phyloP scores from a whole-genome alignment of 64 coral and sea anemone species.

The Stichodactyla helianthus region DNA sequence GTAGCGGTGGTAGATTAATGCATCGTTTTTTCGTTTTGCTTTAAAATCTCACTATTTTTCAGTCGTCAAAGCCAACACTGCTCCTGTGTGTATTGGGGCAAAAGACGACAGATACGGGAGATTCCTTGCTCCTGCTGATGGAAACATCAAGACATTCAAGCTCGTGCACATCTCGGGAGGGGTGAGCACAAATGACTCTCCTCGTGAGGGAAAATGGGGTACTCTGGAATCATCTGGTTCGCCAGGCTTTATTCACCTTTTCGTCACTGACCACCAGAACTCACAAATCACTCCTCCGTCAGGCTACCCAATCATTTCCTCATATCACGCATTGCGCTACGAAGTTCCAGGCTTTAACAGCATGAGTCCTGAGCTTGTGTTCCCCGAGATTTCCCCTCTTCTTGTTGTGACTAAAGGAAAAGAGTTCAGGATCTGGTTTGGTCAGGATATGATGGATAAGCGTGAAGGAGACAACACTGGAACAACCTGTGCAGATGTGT shows the following conservation, averaged over 20 bases:
- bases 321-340: neutral
- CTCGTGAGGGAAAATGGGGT: slow-evolving; percentile 5
- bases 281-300: neutral
- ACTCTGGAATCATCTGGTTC: neutral
- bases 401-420: neutral
- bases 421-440: slow-evolving; percentile 18
- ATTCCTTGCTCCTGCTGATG: neutral
- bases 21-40: no score
- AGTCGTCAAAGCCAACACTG: slow-evolving; percentile 10
- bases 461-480: neutral
- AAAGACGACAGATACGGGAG: slow-evolving; percentile 13
- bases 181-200: neutral
- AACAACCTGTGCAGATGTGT: neutral
- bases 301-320: neutral
- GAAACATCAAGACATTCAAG: slow-evolving; percentile 10
- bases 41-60: neutral
- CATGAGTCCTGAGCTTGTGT: neutral
- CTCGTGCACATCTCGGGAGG: slow-evolving; percentile 20
- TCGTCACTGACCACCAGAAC: neutral
- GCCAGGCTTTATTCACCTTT: neutral
- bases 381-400: neutral
- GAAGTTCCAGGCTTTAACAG: neutral
- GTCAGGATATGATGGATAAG: neutral
- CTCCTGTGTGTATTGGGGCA: slow-evolving; percentile 8
- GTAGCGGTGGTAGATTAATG: no score